Evolutionary conservation across 2,888 invertebrate species (phyloP), one percentile per base, ranked within the genome.

Genomic region (Apoda limacodes): DNA sequence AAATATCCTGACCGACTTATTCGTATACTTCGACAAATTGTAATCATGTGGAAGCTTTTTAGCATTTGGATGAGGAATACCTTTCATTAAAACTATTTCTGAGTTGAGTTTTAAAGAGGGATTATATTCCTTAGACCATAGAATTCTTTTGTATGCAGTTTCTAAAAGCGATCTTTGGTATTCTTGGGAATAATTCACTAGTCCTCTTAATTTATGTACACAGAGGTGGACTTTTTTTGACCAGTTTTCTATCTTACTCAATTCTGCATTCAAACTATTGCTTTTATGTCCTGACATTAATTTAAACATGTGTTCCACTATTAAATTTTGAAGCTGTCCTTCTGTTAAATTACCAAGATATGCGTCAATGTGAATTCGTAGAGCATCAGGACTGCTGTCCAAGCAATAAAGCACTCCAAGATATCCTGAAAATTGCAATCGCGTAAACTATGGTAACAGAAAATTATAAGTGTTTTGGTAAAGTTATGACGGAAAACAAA

Each of bases 381-480:
- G 36, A 25, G 48, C 52, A 36, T 60, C 63, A 10, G 67, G 64
- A 37, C 67, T 66, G 38, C 63, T 59, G 29, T 64, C 63, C 35
- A 65, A 45, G 35, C 65, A 65, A 28, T 48, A 59, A 0, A 66
- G 51, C n/a, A 50, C 39, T 21, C 66, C 66, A 21, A 45, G 33
- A 19, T 50, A 45, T 36, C 66, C 65, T 67, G 52, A n/a, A n/a
- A n/a, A n/a, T n/a, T n/a, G n/a, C n/a, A n/a, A n/a, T n/a, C n/a
- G n/a, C n/a, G n/a, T n/a, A n/a, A n/a, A n/a, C n/a, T n/a, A n/a
- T n/a, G n/a, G n/a, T n/a, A n/a, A n/a, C n/a, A n/a, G n/a, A n/a
- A n/a, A n/a, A n/a, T n/a, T n/a, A n/a, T n/a, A n/a, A n/a, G n/a
- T n/a, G n/a, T n/a, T n/a, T n/a, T n/a, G n/a, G n/a, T n/a, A n/a